Conservation (phyloP, 2,888 invertebrate species). For the Tipula helvola region DNA sequence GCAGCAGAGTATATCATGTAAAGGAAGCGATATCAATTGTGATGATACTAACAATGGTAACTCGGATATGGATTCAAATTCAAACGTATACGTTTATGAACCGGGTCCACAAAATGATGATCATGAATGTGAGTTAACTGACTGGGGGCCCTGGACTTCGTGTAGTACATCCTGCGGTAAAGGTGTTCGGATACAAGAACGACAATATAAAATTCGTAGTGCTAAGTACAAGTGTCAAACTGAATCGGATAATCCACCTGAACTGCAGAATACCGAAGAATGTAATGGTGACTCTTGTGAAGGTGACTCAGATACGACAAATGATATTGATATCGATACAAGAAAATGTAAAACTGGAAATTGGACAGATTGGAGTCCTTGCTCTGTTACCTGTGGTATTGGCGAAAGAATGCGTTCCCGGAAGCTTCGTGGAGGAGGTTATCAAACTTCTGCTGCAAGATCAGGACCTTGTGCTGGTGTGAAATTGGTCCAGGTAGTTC, state of each 20-base stretch:
- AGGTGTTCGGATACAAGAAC: constrained; percentile 56
- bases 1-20: constrained; percentile 15
- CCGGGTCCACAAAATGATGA: constrained; percentile 27
- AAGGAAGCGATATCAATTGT: constrained; percentile 30
- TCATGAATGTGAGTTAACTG: constrained; percentile 53
- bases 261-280: constrained; percentile 37
- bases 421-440: constrained; percentile 11
- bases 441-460: constrained; percentile 15
- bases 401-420: constrained; percentile 53
- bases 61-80: constrained; percentile 22
- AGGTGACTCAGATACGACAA: constrained; percentile 23
- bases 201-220: constrained; percentile 49
- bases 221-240: constrained; percentile 47
- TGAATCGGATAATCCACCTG: constrained; percentile 28
- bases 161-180: constrained; percentile 61
- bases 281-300: constrained; percentile 34
- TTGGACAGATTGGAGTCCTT: constrained; percentile 76
- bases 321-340: constrained; percentile 14
- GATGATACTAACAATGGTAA: constrained; percentile 23
- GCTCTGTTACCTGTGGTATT: constrained; percentile 65
- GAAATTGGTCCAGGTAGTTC: neutral
- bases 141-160: constrained; percentile 67
- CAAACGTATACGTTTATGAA: constrained; percentile 23
- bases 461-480: constrained; percentile 26
- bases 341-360: constrained; percentile 47